These are phyloP conservation scores for Globicephala melas DNA, from an alignment of 2,113 vertebrate genomes.

Conservation along the genomic window DNA sequence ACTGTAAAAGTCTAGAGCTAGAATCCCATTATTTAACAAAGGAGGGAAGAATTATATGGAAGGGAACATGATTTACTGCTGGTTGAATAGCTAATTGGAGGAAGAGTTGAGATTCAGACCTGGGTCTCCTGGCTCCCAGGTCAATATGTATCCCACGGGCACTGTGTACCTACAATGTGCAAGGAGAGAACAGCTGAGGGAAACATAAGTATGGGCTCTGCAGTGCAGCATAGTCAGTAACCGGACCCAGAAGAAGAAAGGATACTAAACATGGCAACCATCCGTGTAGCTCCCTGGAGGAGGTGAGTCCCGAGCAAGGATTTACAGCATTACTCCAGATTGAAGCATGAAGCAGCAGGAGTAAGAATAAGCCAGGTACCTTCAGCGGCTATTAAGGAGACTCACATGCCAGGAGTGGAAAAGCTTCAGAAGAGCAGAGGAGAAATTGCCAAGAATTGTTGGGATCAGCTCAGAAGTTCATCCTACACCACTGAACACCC, in stretches of 20 bases:
- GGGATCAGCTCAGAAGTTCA: neutral
- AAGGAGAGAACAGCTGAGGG: rapidly evolving
- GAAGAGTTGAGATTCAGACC: neutral
- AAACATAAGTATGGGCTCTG: neutral
- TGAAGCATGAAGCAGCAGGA: neutral
- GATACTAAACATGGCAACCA: neutral
- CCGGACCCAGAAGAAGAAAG: neutral
- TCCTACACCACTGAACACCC: neutral
- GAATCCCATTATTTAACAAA: neutral
- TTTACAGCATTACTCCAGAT: neutral
- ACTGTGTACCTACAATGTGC: rapidly evolving
- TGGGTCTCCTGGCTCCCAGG: neutral
- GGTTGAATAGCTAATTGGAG: neutral
- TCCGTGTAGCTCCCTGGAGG: neutral
- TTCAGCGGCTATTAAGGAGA: neutral
- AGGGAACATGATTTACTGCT: neutral
- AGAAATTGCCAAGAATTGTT: neutral
- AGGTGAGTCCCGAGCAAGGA: neutral
- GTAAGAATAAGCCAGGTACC: neutral
- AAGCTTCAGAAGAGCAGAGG: neutral
- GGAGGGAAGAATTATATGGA: neutral
- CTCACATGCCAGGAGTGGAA: neutral
- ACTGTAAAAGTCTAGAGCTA: neutral
- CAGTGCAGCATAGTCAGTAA: neutral
- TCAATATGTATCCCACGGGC: rapidly evolving